A percentile compares a stretch with the other conserved stretches of the same genome.
These are phyloP conservation scores for Sarcophaga peregrina DNA, from an alignment of 1,140 invertebrate genomes.

Conservation along the genomic window DNA sequence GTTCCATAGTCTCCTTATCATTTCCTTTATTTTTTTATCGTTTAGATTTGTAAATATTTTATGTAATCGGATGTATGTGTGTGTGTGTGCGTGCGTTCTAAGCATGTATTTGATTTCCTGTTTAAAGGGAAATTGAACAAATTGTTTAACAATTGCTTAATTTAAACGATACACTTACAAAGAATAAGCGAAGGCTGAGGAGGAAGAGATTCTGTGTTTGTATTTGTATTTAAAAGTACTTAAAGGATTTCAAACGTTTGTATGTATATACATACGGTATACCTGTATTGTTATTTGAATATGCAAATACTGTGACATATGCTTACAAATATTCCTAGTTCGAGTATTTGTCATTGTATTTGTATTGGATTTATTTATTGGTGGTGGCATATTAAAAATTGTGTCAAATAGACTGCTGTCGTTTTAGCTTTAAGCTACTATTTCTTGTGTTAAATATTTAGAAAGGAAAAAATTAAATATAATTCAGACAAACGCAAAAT, in stretches of 20 bases:
- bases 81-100: no score
- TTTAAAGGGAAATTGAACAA: slow-evolving; percentile 1
- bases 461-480: no score
- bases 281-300: no score
- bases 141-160: slow-evolving; percentile 7
- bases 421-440: no score
- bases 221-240: background rate
- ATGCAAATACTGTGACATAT: no score
- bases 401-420: no score
- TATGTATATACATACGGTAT: background rate
- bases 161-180: background rate
- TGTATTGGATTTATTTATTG: background rate
- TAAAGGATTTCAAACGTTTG: background rate
- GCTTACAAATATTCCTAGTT: no score
- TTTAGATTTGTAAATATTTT: no score
- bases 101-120: background rate
- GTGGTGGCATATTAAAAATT: background rate
- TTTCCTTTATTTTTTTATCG: background rate
- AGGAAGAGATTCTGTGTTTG: background rate
- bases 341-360: background rate
- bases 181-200: background rate
- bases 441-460: no score
- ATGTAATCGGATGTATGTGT: no score
- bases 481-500: no score
- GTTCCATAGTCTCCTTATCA: background rate